Evolutionary conservation across 35 echinoderm and acorn worm species (phyloP).

Genomic region (Heliocidaris tuberculata): DNA sequence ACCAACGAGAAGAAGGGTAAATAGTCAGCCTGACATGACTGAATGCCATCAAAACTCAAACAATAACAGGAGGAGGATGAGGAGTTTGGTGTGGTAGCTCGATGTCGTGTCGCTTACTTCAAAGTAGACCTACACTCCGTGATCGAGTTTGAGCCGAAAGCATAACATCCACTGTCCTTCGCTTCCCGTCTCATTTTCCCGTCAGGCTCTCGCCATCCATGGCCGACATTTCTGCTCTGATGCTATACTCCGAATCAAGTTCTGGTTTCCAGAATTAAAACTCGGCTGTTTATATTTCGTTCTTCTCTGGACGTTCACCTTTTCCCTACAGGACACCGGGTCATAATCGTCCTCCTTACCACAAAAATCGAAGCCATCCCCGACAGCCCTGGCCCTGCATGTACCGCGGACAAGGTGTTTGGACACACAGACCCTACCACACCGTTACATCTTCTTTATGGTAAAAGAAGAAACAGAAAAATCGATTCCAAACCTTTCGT

Average conservation of each 20-base stretch:
- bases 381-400: background rate
- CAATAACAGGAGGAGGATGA: background rate
- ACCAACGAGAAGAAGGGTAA: background rate
- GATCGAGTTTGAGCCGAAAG: background rate
- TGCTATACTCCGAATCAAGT: background rate
- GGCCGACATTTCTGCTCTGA: background rate
- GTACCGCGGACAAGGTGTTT: slow-evolving; percentile 7
- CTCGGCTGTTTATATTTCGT: background rate
- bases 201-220: background rate
- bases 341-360: background rate
- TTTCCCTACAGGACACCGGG: background rate
- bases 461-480: background rate
- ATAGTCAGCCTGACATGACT: background rate
- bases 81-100: background rate
- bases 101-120: background rate
- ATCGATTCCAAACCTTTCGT: slow-evolving; percentile 1
- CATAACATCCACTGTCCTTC: background rate
- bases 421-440: background rate
- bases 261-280: background rate
- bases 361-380: background rate
- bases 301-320: background rate
- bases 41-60: background rate
- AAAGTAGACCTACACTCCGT: background rate
- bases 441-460: background rate
- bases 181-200: background rate